A percentile compares a stretch with the other conserved stretches of the same genome.
Conservation (phyloP, 2,113 vertebrate genomes). For the Erinaceus europaeus region DNA sequence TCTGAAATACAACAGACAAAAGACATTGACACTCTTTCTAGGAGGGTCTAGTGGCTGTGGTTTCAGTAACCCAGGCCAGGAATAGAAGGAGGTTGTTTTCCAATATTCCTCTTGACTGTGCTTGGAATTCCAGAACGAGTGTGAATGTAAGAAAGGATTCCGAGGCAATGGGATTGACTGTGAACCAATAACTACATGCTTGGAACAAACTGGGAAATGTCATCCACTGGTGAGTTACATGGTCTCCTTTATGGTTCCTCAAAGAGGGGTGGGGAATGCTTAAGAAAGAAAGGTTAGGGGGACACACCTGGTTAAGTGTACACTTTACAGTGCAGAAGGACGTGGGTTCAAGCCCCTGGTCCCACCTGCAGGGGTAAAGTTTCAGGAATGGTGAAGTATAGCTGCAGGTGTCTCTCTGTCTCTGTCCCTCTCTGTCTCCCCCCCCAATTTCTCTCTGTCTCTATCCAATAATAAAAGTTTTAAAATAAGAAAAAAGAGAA, state of each 20-base stretch:
- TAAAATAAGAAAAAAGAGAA: too few species aligned
- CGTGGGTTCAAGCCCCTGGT: too few species aligned
- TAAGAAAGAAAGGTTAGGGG: not conserved
- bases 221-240: conserved; percentile 88
- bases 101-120: conserved; percentile 8
- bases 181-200: conserved; percentile 86
- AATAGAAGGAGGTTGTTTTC: not conserved
- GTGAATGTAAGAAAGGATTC: conserved; percentile 90
- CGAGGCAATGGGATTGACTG: conserved; percentile 89
- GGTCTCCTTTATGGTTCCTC: not conserved
- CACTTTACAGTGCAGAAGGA: too few species aligned
- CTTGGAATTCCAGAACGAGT: conserved; percentile 85
- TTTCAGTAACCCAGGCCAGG: rapidly evolving
- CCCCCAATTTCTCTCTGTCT: too few species aligned
- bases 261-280: not conserved
- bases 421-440: too few species aligned
- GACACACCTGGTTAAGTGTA: too few species aligned
- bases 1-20: not conserved
- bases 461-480: too few species aligned
- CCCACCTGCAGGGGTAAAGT: too few species aligned
- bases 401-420: too few species aligned
- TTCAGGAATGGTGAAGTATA: too few species aligned
- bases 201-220: conserved; percentile 85
- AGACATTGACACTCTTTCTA: not conserved
- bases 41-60: too few species aligned